Conservation (phyloP, 2,888 invertebrate species). For the Agrotis segetum region DNA sequence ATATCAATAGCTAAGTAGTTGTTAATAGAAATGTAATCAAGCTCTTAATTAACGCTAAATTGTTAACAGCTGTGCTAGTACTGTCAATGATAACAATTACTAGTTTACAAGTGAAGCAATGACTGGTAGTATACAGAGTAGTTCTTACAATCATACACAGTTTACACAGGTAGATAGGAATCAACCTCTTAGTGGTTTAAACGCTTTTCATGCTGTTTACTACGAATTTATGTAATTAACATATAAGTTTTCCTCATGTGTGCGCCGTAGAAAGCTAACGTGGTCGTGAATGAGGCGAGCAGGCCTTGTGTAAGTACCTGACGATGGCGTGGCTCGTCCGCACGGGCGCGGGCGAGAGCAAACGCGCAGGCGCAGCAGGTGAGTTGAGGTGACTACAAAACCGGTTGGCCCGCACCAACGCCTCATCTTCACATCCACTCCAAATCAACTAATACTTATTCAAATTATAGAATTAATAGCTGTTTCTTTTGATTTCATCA, state of each 20-base stretch:
- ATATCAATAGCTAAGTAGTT: not conserved
- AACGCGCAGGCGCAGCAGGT: constrained; percentile 67
- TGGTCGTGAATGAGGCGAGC: constrained; percentile 80
- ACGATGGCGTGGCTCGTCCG: constrained; percentile 9
- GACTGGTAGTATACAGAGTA: constrained; percentile 14
- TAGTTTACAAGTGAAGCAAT: constrained; percentile 22
- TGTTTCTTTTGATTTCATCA: constrained; percentile 60
- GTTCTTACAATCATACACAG: constrained; percentile 9
- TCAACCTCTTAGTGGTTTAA: constrained; percentile 17
- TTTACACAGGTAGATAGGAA: constrained; percentile 16
- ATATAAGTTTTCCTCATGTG: constrained; percentile 71
- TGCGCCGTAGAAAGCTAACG: constrained; percentile 83
- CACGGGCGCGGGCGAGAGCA: constrained; percentile 54
- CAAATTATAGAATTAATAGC: constrained; percentile 56
- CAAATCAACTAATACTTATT: constrained; percentile 64
- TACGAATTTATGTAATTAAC: constrained; percentile 71
- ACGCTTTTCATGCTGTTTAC: constrained; percentile 47
- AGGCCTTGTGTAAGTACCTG: constrained; percentile 67
- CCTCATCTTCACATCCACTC: constrained; percentile 69
- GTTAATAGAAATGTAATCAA: constrained; percentile 20
- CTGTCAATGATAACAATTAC: constrained; percentile 30
- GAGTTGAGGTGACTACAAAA: constrained; percentile 81
- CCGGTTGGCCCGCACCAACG: constrained; percentile 79
- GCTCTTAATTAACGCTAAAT: constrained; percentile 32
- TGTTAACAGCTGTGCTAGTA: constrained; percentile 21